Evolutionary conservation across 2,797 vertebrate genomes (phyloP), one percentile per base, ranked within the genome.

Genomic region (Australoheros facetus): DNA sequence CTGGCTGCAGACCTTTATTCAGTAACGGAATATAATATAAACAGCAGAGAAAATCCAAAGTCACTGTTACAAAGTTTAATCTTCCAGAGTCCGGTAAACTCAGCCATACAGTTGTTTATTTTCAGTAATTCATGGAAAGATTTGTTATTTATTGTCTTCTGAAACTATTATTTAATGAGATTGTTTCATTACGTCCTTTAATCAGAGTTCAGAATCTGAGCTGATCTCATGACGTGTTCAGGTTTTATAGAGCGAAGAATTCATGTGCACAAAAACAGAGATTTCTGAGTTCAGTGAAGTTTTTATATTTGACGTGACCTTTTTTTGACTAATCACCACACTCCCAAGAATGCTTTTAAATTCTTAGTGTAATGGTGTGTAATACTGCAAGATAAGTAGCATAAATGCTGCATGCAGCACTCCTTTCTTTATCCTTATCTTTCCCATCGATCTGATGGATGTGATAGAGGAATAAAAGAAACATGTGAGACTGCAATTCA

Each of bases 181-280:
- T 19, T 19, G 16, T 66, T 66, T 48, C 62, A 66, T 66, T 19
- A 48, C 9, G 23, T 28, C 23, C 23, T 66, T 48, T 48, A 19
- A 66, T 66, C 16, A 30, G 23, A 66, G 42, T 28, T 66, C 19
- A 48, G 62, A 66, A 66, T 48, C 62, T 28, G 16, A 66, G 62
- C 39, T 48, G 39, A 48, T 13, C 62, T 66, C 10, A 48, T 48
- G 39, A 66, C 23, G 28, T 28, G 28, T 51, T 48, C 42, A n/a
- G 62, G 62, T 51, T 48, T 69, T 69, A 30, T 2, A 4, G 19
- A 5, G 26, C 64, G n/a, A 69, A 69, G 28, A 69, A 48, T 48
- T 51, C 62, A 66, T 66, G 1, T 4, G 23, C 60, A 39, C 60
- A 21, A 66, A 66, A 66, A 66, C 26, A 66, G 45, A 45, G 62